Evolutionary conservation across 2,888 invertebrate species (phyloP).

Genomic region (Phymatocera aterrima): DNA sequence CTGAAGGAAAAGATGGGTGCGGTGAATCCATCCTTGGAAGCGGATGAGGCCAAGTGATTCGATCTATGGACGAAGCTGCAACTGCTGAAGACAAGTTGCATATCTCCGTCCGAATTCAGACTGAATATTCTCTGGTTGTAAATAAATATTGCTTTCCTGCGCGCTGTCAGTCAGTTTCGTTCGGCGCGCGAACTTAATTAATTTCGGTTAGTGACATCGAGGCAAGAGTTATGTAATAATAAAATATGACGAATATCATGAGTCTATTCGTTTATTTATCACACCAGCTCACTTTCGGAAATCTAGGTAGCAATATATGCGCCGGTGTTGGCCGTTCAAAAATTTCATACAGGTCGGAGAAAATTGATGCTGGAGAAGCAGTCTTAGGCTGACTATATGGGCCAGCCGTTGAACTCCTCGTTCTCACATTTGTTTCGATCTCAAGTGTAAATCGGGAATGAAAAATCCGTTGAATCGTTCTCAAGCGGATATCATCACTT

Average conservation of each 20-base stretch:
- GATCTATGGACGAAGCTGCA: neutral
- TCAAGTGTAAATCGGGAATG: too few relatives aligned
- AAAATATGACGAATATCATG: neutral
- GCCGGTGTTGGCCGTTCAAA: too few relatives aligned
- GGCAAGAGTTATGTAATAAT: constrained; percentile 3
- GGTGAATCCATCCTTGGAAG: constrained; percentile 53
- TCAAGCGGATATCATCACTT: too few relatives aligned
- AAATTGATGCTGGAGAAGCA: too few relatives aligned
- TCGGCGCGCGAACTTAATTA: neutral
- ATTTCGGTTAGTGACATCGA: neutral
- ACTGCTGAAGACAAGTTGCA: neutral
- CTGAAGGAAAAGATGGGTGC: constrained; percentile 53
- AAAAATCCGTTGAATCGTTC: too few relatives aligned
- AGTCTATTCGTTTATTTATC: neutral
- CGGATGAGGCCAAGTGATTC: constrained; percentile 55
- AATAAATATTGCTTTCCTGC: neutral
- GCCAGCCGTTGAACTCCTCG: too few relatives aligned
- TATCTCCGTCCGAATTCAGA: constrained; percentile 9
- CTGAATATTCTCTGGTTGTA: constrained; percentile 20
- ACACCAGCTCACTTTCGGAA: too few relatives aligned
- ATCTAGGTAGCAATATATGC: too few relatives aligned
- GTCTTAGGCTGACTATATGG: too few relatives aligned
- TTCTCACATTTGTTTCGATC: too few relatives aligned
- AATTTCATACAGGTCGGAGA: too few relatives aligned
- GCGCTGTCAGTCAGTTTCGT: neutral